These are phyloP conservation scores for Rhyacophila evoluta DNA, from an alignment of 2,888 invertebrate species.

Conservation along the genomic window DNA sequence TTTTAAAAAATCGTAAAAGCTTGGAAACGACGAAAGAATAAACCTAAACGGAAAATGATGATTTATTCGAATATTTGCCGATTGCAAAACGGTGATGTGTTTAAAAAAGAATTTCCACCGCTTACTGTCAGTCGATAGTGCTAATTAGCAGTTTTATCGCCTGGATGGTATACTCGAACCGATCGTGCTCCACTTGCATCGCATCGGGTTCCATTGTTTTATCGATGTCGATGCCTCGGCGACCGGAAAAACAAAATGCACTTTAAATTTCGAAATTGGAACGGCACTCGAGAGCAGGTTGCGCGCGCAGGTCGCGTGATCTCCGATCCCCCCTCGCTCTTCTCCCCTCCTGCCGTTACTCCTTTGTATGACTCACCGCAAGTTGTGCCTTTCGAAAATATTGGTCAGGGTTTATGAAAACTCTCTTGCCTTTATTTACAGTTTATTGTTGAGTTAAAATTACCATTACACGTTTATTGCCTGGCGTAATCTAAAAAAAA, in stretches of 20 bases:
- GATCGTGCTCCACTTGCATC: neutral
- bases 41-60: too few species aligned
- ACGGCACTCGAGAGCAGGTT: conserved; percentile 32
- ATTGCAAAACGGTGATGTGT: too few species aligned
- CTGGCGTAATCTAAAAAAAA: neutral
- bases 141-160: too few species aligned
- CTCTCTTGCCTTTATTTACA: neutral
- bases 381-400: conserved; percentile 36
- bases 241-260: conserved; percentile 23
- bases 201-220: neutral
- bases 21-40: too few species aligned
- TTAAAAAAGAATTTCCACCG: too few species aligned
- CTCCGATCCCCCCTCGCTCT: conserved; percentile 6
- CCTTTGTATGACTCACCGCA: conserved; percentile 38
- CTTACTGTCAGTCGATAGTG: too few species aligned
- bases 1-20: too few species aligned
- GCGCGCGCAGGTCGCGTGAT: conserved; percentile 48
- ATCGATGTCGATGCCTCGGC: conserved; percentile 1
- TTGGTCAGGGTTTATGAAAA: conserved; percentile 22
- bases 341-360: neutral
- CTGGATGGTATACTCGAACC: neutral
- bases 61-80: too few species aligned
- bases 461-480: neutral
- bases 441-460: neutral
- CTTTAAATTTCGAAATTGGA: conserved; percentile 41